Evolutionary conservation across 2,113 vertebrate genomes (phyloP), one percentile per base, ranked within the genome.

Genomic region (Eretmochelys imbricata): DNA sequence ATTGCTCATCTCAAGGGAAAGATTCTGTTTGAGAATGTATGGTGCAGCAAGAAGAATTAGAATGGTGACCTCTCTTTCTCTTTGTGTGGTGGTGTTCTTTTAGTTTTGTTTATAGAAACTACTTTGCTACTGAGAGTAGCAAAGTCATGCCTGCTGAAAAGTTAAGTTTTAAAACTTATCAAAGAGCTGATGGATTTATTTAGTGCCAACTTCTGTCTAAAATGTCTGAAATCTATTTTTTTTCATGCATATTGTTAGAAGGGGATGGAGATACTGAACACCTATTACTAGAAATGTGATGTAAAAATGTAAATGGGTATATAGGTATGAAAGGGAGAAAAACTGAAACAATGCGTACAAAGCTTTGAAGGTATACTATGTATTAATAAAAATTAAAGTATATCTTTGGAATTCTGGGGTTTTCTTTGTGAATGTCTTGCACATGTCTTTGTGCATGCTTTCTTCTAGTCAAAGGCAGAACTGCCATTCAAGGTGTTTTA

Each of bases 101-200:
- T 53, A 29, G 90, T 57, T 96, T 81, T 90, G 57, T 48, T 88
- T 92, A 89, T 80, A 90, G 80, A 92, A 87, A 59, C 35, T 79
- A 2, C 0, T 0, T 55, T 0, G 0, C 91, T 5, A 62, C 86
- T 19, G 25, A 90, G 50, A 54, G 92, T 38, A 85, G 17, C 38
- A 46, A 89, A 92, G 59, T 89, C 83, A 83, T 88, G 31, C n/a
- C 25, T 93, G 83, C 48, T 0, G 1, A 62, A 86, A 90, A 93
- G 5, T 84, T 50, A 92, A 57, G 46, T 94, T 93, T 85, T 87
- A 91, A 95, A 91, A 51, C 87, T 93, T 89, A 82, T 80, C 88
- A 59, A 92, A 82, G 42, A 92, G 10, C 51, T 84, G 79, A 38
- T 11, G 76, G 55, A 27, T 88, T 14, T 5, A 83, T 81, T 38